These are phyloP conservation scores for Oryzias celebensis DNA, from an alignment of 2,113 vertebrate species.

Conservation along the genomic window DNA sequence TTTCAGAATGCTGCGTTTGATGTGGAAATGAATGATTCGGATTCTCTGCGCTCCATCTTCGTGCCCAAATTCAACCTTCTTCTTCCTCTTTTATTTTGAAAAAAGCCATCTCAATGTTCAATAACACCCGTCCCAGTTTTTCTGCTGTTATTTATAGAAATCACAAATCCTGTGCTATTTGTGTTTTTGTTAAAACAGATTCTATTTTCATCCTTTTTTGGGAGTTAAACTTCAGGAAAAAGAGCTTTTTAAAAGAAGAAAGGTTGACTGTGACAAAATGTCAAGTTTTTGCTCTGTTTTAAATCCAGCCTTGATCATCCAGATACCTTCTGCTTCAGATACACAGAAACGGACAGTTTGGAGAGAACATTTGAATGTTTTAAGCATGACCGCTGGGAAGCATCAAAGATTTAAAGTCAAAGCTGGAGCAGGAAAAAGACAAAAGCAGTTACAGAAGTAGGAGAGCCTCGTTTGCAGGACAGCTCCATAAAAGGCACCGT, in stretches of 20 bases:
- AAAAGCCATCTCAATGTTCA: not conserved
- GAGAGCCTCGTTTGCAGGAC: no score
- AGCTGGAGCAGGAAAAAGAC: no score
- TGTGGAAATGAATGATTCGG: conserved; percentile 40
- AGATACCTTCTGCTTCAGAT: no score
- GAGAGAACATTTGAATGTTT: no score
- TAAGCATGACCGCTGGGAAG: no score
- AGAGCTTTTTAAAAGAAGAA: not conserved
- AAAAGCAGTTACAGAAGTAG: no score
- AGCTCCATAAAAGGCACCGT: no score
- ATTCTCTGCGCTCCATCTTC: conserved; percentile 14
- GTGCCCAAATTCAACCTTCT: not conserved
- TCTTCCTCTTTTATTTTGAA: conserved; percentile 9
- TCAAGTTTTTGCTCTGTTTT: no score
- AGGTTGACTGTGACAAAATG: no score
- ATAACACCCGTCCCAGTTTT: not conserved
- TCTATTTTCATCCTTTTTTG: not conserved
- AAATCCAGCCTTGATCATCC: no score
- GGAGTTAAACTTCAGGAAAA: not conserved
- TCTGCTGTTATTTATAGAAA: conserved; percentile 1
- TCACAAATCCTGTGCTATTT: not conserved
- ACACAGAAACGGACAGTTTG: no score
- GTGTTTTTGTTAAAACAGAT: conserved; percentile 1
- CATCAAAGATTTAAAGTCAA: no score
- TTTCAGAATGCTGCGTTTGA: conserved; percentile 23